Evolutionary conservation across 2,888 invertebrate genomes (phyloP), one percentile per base, ranked within the genome.

Genomic region (Cordilura impudica): DNA sequence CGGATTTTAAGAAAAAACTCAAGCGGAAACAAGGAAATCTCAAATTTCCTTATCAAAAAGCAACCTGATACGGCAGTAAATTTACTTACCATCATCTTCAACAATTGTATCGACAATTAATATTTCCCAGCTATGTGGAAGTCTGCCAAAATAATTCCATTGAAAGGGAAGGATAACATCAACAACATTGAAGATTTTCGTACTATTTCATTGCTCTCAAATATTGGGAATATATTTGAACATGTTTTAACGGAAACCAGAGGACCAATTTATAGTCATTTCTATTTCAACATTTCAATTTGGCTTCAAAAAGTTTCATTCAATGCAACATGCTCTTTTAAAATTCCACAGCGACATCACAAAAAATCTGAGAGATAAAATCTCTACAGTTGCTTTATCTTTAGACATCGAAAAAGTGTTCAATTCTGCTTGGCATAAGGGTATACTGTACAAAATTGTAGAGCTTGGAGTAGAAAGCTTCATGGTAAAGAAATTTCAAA

Each of bases 341-440:
- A 78, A 81, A 56, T 54, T 81, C 10, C 71, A 78, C 16, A 67
- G 29, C n/a, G 77, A 74, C 26, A 35, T 81, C 8, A 71, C 49
- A 1, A n/a, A 8, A 0, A 76, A 73, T 21, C 43, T 80, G 4
- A 39, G 67, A 16, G 23, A 66, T 7, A 26, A 77, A 58, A 58
- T 4, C 2, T 73, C 65, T 12, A 77, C 73, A 1, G 66, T 72
- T 1, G 78, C 78, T 0, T 56, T 72, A 19, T 69, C 73, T 0
- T 47, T 80, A 3, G 72, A 76, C 16, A 58, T 72, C 10, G 35
- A n/a, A 75, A 75, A 71, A 16, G 63, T 67, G 4, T 75, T 67
- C 39, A 63, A 79, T 16, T 56, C 58, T 3, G 70, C 60, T 1
- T 81, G 47, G 21, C 66, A 72, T 1, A 60, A 63, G 1, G 71